Evolutionary conservation across 2,797 vertebrate genomes (phyloP).

Genomic region (Triplophysa bombifrons): DNA sequence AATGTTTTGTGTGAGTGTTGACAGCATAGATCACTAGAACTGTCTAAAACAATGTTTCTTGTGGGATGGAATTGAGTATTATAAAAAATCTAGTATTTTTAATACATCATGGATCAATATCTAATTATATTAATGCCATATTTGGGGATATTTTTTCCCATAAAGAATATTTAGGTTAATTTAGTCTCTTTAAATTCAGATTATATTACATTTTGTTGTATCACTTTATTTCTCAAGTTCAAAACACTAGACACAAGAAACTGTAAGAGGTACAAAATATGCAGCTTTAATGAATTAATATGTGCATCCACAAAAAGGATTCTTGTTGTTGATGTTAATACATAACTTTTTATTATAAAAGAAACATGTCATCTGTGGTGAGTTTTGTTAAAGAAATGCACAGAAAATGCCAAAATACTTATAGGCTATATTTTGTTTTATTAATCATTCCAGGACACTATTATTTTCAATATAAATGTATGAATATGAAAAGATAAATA

Average conservation of each 20-base stretch:
- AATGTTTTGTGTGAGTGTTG: not conserved
- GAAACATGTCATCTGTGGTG: too few relatives aligned
- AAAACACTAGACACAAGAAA: not conserved
- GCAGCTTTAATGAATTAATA: not conserved
- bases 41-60: too few relatives aligned
- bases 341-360: too few relatives aligned
- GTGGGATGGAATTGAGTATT: too few relatives aligned
- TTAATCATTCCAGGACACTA: too few relatives aligned
- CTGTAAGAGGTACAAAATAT: not conserved
- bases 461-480: too few relatives aligned
- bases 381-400: not conserved
- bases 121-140: not conserved
- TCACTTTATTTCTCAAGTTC: not conserved
- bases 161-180: not conserved
- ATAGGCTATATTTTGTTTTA: not conserved
- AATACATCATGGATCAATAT: too few relatives aligned
- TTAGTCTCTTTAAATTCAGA: not conserved
- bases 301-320: not conserved
- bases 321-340: not conserved
- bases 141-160: not conserved
- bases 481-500: too few relatives aligned
- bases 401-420: too few relatives aligned
- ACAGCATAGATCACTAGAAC: not conserved
- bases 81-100: too few relatives aligned
- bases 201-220: not conserved